A percentile compares a stretch with the other conserved stretches of the same genome.
phyloP scores from a whole-genome alignment of 2,797 vertebrate genomes.

The Eleutherodactylus coqui region DNA sequence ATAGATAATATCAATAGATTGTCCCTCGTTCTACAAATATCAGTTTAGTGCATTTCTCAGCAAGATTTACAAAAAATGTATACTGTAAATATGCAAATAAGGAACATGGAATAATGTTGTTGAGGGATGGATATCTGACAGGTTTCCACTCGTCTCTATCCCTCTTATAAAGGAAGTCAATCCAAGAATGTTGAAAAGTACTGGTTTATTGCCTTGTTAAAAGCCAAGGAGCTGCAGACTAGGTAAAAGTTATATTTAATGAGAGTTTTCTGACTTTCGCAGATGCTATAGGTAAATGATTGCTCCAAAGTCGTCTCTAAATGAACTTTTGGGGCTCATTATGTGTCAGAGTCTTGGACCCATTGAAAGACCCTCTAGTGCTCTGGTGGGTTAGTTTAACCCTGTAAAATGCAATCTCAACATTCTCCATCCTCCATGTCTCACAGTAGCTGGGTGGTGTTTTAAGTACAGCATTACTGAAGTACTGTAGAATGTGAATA shows the following conservation, averaged over 20 bases:
- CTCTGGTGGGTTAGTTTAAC: too few relatives aligned
- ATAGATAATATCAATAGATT: not conserved
- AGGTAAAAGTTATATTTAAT: constrained; percentile 25
- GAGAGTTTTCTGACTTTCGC: not conserved
- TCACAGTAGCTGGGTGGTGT: too few relatives aligned
- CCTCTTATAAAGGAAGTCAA: not conserved
- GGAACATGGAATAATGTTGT: not conserved
- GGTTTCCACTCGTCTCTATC: constrained; percentile 17
- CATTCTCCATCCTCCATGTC: too few relatives aligned
- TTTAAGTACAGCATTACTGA: too few relatives aligned
- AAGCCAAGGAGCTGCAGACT: constrained; percentile 22
- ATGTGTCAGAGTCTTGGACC: too few relatives aligned
- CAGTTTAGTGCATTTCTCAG: not conserved
- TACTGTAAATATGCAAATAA: constrained; percentile 17
- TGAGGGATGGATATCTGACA: constrained; percentile 11
- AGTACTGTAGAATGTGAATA: too few relatives aligned
- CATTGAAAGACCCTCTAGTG: too few relatives aligned
- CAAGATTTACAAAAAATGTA: not conserved
- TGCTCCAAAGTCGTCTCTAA: too few relatives aligned
- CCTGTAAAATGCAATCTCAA: too few relatives aligned
- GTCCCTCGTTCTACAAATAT: constrained; percentile 22
- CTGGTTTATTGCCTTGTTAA: constrained; percentile 50
- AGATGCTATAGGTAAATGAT: not conserved
- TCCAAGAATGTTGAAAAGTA: constrained; percentile 19
- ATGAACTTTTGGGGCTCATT: too few relatives aligned